Conservation (phyloP, 1,140 invertebrate species). For the Plectrocnemia conspersa region DNA sequence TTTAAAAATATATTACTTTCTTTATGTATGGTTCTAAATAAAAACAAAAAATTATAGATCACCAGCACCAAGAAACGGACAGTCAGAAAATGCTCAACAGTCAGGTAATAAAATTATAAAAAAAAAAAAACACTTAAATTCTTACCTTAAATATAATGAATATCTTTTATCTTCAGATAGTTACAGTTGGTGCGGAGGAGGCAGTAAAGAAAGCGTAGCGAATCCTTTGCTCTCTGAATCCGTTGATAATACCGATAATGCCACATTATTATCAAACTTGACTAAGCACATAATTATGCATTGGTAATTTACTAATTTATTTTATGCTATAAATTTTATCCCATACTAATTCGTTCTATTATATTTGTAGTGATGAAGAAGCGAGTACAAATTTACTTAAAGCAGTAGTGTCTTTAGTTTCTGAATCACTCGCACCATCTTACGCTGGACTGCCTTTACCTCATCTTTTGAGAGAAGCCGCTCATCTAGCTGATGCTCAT, state of each 20-base stretch:
- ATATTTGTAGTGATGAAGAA: conserved; percentile 52
- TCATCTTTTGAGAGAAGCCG: conserved; percentile 77
- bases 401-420: conserved; percentile 71
- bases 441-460: conserved; percentile 71
- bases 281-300: conserved; percentile 47
- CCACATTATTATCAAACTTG: conserved; percentile 41
- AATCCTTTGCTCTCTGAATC: conserved; percentile 38
- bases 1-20: too few relatives aligned
- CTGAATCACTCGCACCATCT: conserved; percentile 59
- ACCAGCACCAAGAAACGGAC: conserved; percentile 43
- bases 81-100: conserved; percentile 44
- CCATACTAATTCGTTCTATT: conserved; percentile 9
- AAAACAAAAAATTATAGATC: conserved; percentile 35
- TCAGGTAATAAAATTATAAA: conserved; percentile 37
- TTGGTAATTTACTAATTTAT: conserved; percentile 38
- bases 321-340: neutral
- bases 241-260: conserved; percentile 40
- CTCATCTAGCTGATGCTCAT: conserved; percentile 78
- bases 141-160: neutral
- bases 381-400: conserved; percentile 70
- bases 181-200: conserved; percentile 48
- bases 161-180: conserved; percentile 36
- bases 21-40: conserved; percentile 2
- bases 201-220: conserved; percentile 37
- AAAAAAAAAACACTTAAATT: neutral